Base-by-base conservation (phyloP, 2,888 invertebrate species). In the Drosophila sordidula region DNA sequence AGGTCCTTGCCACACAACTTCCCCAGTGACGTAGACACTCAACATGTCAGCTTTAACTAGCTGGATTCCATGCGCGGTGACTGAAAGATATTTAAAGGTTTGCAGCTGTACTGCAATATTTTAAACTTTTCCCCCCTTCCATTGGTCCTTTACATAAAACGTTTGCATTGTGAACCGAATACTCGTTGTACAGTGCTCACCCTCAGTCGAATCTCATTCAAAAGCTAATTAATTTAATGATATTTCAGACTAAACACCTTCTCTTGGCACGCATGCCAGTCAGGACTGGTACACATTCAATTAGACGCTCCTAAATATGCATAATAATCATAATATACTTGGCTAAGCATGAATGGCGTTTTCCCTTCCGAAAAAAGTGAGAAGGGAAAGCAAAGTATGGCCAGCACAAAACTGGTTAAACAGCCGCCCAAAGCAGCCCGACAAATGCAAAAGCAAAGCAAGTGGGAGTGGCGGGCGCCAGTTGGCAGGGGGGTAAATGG, bases 291-390 rank as follows among this genome's bases (percentile, higher is more conserved):
- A 55, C 55, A 80, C 70, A 83, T 87, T 83, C 85, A 84, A 83
- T 83, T 83, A 84, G 87, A 70, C 54, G 69, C 65, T 62, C 51
- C 79, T 57, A 58, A 83, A 83, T 80, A 84, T 83, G 81, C 82
- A 87, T 73, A 78, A 75, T 78, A 75, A 81, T 81, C 50, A 65
- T 62, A 63, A 65, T 65, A 61, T 66, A 65, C 59, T 59, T 57
- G 65, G 56, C 59, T 58, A 61, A 72, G 71, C 79, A 79, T 75
- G 59, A 78, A 75, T 70, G 58, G 16, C 57, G 49, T 56, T 70
- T 47, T 56, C n/a, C 55, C 44, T 26, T 32, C 46, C 16, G 4
- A 44, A 41, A 68, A 42, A 52, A 12, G 18, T 11, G 11, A 5
- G 18, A 39, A 36, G 39, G 51, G 25, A 50, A 56, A 41, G 56